phyloP scores from a whole-genome alignment of 2,888 invertebrate genomes.

The Clistopyga incitator region DNA sequence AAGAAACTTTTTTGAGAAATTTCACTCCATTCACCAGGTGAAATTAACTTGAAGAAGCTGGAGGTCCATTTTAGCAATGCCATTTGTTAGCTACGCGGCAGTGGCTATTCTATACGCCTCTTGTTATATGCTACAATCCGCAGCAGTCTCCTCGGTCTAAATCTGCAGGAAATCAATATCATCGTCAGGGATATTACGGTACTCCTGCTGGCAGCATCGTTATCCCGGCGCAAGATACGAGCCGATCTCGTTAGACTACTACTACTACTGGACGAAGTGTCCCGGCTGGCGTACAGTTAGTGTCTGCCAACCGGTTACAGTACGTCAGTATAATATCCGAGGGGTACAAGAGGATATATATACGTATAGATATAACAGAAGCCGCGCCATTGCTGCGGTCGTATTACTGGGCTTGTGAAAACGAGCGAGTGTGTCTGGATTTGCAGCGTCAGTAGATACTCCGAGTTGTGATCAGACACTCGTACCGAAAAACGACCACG shows the following conservation, averaged over 20 bases:
- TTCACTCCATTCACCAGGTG: too few relatives aligned
- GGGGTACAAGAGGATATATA: constrained; percentile 12
- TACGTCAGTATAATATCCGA: constrained; percentile 59
- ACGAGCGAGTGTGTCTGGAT: constrained; percentile 34
- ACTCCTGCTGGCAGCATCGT: constrained; percentile 58
- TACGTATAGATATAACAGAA: neutral
- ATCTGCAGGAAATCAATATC: constrained; percentile 65
- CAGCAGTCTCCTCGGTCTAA: constrained; percentile 45
- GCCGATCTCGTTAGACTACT: constrained; percentile 65
- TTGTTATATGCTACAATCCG: constrained; percentile 18
- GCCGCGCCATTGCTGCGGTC: constrained; percentile 54
- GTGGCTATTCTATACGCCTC: neutral
- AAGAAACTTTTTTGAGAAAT: too few relatives aligned
- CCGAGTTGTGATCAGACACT: constrained; percentile 53
- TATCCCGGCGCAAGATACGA: constrained; percentile 59
- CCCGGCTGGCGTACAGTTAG: constrained; percentile 21
- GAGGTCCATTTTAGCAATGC: neutral
- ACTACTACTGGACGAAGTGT: constrained; percentile 53
- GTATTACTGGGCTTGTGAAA: constrained; percentile 44
- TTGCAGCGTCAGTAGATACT: constrained; percentile 60
- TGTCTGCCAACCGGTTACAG: constrained; percentile 47
- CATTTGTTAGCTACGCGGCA: neutral
- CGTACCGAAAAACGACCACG: constrained; percentile 16
- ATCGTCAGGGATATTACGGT: constrained; percentile 64
- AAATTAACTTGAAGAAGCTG: too few relatives aligned